Evolutionary conservation across 2,113 vertebrate genomes (phyloP), one percentile per base, ranked within the genome.

Genomic region (Ceyx melanurus): DNA sequence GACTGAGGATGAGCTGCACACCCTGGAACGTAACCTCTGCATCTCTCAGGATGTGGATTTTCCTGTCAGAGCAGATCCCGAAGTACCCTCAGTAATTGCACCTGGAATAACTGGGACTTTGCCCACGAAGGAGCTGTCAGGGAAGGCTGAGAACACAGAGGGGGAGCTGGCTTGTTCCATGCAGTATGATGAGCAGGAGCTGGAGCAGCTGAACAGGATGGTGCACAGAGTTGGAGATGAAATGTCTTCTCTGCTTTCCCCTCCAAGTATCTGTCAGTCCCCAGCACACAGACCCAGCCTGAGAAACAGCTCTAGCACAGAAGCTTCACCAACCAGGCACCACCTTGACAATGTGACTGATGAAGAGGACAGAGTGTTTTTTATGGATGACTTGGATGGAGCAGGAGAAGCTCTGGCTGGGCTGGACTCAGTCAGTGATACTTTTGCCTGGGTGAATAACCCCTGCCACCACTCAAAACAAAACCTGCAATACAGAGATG

Each of bases 131-230:
- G 95, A 96, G 11, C 96, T 96, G 8, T 85, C 97, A 2, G 88
- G 94, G 61, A 98, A 98, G 94, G 97, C 98, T 70, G 97, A 97
- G 64, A 93, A 92, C 77, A 84, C 97, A 2, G 98, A 99, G 76
- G 97, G 97, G 3, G 99, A 99, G 75, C 98, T 99, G 93, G 99
- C 99, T 70, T 99, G 99, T 97, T 99, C 99, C 71, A 99, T 99
- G 99, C 99, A 99, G 97, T 99, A 99, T 6, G 99, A 99, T 17
- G 98, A 99, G 71, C 99, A 99, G 97, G 99, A 99, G 91, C 97
- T 99, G 80, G 99, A 99, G 93, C 98, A 99, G 97, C 98, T 99
- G 88, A 99, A 98, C 89, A 98, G 99, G 96, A 98, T 99, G 99
- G 99, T 99, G 15, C 98, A 99, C 92, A 98, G 98, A 56, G 99